These are phyloP conservation scores for Magallana angulata DNA, from an alignment of 1,140 invertebrate genomes.

Conservation along the genomic window DNA sequence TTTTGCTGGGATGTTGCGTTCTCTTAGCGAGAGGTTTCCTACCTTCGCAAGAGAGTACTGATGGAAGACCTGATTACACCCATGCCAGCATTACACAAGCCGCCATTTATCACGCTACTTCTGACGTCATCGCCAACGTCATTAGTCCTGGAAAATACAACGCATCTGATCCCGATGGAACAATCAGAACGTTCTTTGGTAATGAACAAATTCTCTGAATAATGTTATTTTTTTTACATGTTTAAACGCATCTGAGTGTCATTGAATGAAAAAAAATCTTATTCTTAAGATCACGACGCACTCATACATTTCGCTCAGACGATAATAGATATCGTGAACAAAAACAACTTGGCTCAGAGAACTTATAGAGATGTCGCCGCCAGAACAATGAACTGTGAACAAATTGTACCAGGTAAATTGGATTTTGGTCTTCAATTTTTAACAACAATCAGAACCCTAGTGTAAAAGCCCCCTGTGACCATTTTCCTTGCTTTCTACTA, in stretches of 20 bases:
- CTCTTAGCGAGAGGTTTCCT: background rate
- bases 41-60: background rate
- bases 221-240: too few species aligned
- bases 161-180: background rate
- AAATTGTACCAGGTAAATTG: conserved; percentile 8
- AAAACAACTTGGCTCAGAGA: conserved; percentile 14
- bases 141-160: conserved; percentile 16
- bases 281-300: background rate
- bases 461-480: too few species aligned
- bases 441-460: background rate
- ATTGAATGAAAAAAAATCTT: background rate
- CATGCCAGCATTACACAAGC: conserved; percentile 39
- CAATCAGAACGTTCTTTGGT: background rate
- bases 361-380: background rate
- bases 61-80: conserved; percentile 1
- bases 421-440: background rate
- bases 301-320: background rate
- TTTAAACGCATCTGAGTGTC: background rate
- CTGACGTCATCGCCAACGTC: background rate
- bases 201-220: too few species aligned
- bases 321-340: background rate
- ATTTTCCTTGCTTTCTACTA: background rate
- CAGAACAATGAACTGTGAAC: conserved; percentile 33
- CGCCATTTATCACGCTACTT: background rate
- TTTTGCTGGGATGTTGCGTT: background rate